A percentile compares a stretch with the other conserved stretches of the same genome.
These are phyloP conservation scores for Danio jaintianensis DNA, from an alignment of 2,797 vertebrate genomes.

Conservation along the genomic window DNA sequence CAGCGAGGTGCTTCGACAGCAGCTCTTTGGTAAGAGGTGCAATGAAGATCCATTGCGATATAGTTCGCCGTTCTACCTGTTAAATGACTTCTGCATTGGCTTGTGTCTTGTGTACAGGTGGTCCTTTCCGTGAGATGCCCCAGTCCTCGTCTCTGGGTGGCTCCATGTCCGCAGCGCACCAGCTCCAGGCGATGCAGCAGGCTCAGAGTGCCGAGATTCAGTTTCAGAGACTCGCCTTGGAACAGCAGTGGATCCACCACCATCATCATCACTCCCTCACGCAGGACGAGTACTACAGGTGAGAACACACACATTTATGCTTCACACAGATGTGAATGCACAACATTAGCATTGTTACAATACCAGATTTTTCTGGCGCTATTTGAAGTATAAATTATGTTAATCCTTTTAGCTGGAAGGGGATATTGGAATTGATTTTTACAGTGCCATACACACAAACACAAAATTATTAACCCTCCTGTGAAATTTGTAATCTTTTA, in stretches of 20 bases:
- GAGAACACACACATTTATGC: constrained; percentile 21
- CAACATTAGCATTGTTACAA: background rate
- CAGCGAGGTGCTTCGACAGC: constrained; percentile 98
- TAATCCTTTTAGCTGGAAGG: no score
- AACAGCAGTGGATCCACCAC: constrained; percentile 97
- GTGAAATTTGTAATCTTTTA: no score
- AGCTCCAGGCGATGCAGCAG: constrained; percentile 99
- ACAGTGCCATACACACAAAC: no score
- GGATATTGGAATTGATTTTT: no score
- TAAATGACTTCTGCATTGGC: constrained; percentile 27
- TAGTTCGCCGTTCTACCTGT: background rate
- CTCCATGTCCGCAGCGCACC: constrained; percentile 96
- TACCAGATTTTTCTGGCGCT: background rate
- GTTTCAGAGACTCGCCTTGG: constrained; percentile 98
- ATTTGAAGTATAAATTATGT: background rate
- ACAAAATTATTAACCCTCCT: no score
- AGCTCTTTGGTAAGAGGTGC: constrained; percentile 93
- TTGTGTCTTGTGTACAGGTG: constrained; percentile 76
- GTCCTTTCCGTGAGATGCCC: constrained; percentile 96
- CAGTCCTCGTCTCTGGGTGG: constrained; percentile 91
- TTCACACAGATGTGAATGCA: background rate
- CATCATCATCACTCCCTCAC: constrained; percentile 95
- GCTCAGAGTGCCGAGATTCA: constrained; percentile 98
- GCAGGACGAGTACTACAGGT: constrained; percentile 99
- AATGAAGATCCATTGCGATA: constrained; percentile 67